phyloP scores from a whole-genome alignment of 2,113 vertebrate species.

The Cryptoleucopteryx plumbea region DNA sequence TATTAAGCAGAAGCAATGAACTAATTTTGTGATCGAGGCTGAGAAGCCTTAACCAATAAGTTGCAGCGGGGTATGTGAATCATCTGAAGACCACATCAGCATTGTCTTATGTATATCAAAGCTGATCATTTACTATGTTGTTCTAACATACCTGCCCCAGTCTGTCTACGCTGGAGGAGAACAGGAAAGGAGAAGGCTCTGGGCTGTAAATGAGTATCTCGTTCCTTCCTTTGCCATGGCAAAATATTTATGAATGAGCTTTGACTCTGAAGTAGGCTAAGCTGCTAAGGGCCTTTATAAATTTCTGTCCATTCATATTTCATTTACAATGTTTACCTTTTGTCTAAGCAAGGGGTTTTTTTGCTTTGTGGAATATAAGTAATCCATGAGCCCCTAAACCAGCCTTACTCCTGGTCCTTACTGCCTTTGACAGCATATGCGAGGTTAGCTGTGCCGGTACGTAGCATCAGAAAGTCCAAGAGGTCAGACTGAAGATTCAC shows the following conservation, averaged over 20 bases:
- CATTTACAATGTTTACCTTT: neutral
- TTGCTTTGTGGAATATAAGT: neutral
- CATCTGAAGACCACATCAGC: neutral
- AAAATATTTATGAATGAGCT: neutral
- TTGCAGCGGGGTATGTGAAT: neutral
- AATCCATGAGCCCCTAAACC: neutral
- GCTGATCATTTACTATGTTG: neutral
- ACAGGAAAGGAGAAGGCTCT: conserved; percentile 9
- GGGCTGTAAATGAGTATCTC: neutral
- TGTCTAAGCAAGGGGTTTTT: neutral
- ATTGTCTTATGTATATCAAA: neutral
- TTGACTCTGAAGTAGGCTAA: neutral
- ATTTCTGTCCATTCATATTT: neutral
- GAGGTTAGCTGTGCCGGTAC: neutral
- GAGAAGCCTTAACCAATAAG: neutral
- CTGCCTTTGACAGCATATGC: neutral
- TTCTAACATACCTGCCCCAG: neutral
- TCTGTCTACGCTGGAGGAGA: neutral
- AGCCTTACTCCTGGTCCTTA: neutral
- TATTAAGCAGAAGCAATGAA: neutral
- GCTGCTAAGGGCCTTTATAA: neutral
- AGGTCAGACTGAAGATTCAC: neutral
- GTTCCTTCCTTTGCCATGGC: neutral
- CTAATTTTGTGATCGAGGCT: neutral
- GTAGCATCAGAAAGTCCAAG: neutral